Evolutionary conservation across 2,797 vertebrate genomes (phyloP).

Genomic region (Cheracebus regulus): DNA sequence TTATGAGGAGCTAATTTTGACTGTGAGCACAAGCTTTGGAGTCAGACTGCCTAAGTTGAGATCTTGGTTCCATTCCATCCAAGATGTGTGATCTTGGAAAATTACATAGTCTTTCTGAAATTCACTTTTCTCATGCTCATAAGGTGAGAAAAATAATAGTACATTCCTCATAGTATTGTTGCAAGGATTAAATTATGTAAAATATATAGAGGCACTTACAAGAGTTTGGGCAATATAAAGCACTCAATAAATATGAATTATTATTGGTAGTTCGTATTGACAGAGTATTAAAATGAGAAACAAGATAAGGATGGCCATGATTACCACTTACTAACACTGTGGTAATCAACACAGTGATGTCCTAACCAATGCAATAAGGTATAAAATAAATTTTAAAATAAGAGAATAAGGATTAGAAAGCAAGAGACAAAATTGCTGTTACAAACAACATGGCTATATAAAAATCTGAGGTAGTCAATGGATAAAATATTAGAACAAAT

Average conservation of each 20-base stretch:
- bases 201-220: background rate
- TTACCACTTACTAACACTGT: background rate
- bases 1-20: background rate
- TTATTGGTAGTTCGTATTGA: background rate
- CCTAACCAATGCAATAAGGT: background rate
- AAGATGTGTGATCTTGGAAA: background rate
- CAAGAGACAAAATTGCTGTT: background rate
- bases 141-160: conserved; percentile 13
- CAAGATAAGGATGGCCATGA: background rate
- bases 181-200: background rate
- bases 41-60: background rate
- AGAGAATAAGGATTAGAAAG: conserved; percentile 37
- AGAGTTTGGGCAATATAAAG: background rate
- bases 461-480: background rate
- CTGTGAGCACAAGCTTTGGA: background rate
- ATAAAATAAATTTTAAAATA: background rate
- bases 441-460: background rate
- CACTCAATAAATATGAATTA: background rate
- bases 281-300: background rate
- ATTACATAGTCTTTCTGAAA: background rate
- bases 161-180: background rate
- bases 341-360: background rate
- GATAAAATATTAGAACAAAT: conserved; percentile 11
- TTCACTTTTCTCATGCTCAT: background rate
- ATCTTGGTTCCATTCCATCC: background rate